These are phyloP conservation scores for Drepana falcataria DNA, from an alignment of 2,888 invertebrate species.

Conservation along the genomic window DNA sequence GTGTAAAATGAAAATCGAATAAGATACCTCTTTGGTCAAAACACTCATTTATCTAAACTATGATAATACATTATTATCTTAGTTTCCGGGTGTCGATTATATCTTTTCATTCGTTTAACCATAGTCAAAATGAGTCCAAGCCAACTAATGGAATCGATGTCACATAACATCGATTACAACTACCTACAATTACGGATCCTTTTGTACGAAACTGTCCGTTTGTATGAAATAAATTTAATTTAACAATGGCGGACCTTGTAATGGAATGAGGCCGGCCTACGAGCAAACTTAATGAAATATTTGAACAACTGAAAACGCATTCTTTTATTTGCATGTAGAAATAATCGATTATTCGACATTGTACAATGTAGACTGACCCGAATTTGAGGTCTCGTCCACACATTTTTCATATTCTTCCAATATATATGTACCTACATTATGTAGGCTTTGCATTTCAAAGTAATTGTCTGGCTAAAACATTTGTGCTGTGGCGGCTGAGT, in stretches of 20 bases:
- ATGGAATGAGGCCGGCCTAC: slow-evolving; percentile 24
- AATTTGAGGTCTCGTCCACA: slow-evolving; percentile 6
- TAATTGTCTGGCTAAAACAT: too few species aligned
- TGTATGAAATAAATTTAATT: slow-evolving; percentile 12
- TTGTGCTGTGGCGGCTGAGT: too few species aligned
- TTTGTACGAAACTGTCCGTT: background rate
- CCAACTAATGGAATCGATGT: slow-evolving; percentile 11
- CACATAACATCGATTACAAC: slow-evolving; percentile 3
- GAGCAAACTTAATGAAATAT: slow-evolving; percentile 21
- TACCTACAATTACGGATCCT: slow-evolving; percentile 7
- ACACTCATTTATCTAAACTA: too few species aligned
- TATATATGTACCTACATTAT: too few species aligned
- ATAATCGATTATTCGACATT: slow-evolving; percentile 29
- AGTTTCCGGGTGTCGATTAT: background rate
- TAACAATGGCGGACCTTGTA: slow-evolving; percentile 27
- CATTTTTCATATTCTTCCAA: too few species aligned
- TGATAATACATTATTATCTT: too few species aligned
- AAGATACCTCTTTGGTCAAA: too few species aligned
- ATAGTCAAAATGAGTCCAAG: slow-evolving; percentile 15
- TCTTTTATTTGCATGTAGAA: slow-evolving; percentile 15
- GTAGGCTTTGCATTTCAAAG: too few species aligned
- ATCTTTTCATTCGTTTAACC: slow-evolving; percentile 5
- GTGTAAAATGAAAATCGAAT: too few species aligned
- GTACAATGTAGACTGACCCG: slow-evolving; percentile 22
- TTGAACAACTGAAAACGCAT: slow-evolving; percentile 37